Evolutionary conservation across 1,140 invertebrate genomes (phyloP), one percentile per base, ranked within the genome.

Genomic region (Meloidogyne hapla): DNA sequence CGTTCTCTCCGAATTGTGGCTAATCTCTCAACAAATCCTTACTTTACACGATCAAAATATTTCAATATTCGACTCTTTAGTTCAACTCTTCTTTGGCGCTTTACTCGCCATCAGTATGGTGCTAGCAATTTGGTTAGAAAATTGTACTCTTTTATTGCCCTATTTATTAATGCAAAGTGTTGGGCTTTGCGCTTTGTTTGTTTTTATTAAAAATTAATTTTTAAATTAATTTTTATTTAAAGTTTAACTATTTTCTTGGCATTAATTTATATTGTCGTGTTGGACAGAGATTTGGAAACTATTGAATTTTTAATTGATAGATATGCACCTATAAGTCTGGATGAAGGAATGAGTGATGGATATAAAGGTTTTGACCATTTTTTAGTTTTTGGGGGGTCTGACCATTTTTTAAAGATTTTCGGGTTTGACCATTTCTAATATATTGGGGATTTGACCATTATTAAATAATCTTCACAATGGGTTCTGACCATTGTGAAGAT

Each of bases 1-100:
- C 5, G 80, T 82, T 33, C 28, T 80, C 9, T 64, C 81, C 15
- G 80, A 82, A 74, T 12, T 82, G 15, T 82, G 80, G 81, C 81
- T 82, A 23, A 61, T 81, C 15, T 23, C 61, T 48, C 81, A 70
- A 62, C 75, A 73, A 62, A 61, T 67, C 9, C n/a, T 82, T 48
- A 56, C 38, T n/a, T n/a, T n/a, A n/a, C n/a, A n/a, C n/a, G n/a
- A n/a, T n/a, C n/a, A n/a, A n/a, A n/a, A n/a, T n/a, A n/a, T n/a
- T n/a, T n/a, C 25, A 61, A 26, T 26, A 45, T 45, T 15, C 18
- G 45, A 62, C 1, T 76, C 80, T 4, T 26, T 69, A 15, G 64
- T 79, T 48, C 80, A 82, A 69, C 68, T 82, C 1, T 56, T 81
- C 1, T 75, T 82, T 64, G 80, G 80, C 0, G 4, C 78, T n/a